Base-by-base conservation (phyloP, 2,888 invertebrate genomes). In the Lasioglossum lativentre region DNA sequence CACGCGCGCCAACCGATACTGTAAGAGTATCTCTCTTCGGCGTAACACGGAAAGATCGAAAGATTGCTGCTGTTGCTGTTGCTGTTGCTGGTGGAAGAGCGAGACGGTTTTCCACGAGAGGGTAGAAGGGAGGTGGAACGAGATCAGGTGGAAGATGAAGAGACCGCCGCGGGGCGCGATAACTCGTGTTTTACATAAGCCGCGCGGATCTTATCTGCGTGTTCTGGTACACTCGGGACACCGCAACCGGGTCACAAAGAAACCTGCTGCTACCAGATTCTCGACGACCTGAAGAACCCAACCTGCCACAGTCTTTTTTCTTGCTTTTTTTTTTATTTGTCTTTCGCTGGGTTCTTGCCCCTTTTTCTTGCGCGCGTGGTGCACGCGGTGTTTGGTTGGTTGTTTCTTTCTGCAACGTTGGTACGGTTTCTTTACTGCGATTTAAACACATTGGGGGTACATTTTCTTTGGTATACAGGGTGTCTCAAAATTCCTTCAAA, bases 151-250 rank as follows among this genome's bases (percentile, higher is more conserved):
- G 78, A 73, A 89, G 88, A 89, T 75, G 88, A 86, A 89, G 82
- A 86, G 88, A 76, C 76, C 80, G 84, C 79, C 80, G 85, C 80
- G 87, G 90, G 90, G 91, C 88, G 93, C 90, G 90, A 92, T 92
- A 91, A 91, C 91, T 91, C 88, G 91, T 93, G 93, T 93, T 93
- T 93, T 92, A 92, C 90, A 90, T 91, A 91, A 90, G 89, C 86
- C 84, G 86, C 85, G 91, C 82, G 91, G 90, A 93, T 92, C 91
- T 93, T 92, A 92, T 93, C 93, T 91, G 59, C 16, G 23, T 79
- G 23, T 71, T 76, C 78, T 75, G 85, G 85, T 80, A 80, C 75
- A 85, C 79, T 82, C 47, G 45, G 80, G 81, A 86, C 86, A 83
- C 82, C 75, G 88, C 91, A 91, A 90, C 87, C 90, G 79, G 91